Evolutionary conservation across 2,113 vertebrate genomes (phyloP), one percentile per base, ranked within the genome.

Genomic region (Oenanthe melanoleuca): DNA sequence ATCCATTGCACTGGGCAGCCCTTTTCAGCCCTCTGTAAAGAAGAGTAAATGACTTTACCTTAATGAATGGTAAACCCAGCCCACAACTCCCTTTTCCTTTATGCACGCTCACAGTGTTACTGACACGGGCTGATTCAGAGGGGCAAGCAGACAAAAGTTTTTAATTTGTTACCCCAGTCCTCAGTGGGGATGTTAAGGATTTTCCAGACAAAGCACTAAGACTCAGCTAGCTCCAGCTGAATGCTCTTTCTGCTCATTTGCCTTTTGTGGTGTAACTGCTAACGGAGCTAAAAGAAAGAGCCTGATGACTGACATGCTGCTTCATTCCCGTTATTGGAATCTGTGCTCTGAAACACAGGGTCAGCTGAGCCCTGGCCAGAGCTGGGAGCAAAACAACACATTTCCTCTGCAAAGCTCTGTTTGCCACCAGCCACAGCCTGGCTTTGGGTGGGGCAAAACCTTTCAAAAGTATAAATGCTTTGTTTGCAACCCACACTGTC

Each of bases 201-300:
- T 93, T 96, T 70, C 71, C 37, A 80, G 67, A 66, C 88, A 83
- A 93, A 93, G 77, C 74, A 29, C 37, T 57, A 60, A 87, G 85
- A 57, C 55, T 82, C 66, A 34, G 61, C 79, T 72, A 72, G 73
- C 53, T 56, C 63, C 67, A 73, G 75, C 66, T 85, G 90, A 95
- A 81, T 93, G 78, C 49, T 84, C 83, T 79, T 71, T 84, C 78
- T 93, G 53, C 60, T 94, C 40, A 33, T 91, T 92, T 53, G 49
- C 88, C 67, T 77, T 94, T 90, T 93, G 85, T 94, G 79, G 13
- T 84, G 61, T 37, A 82, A 65, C 55, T 77, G 85, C 96, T 88
- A 80, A 82, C 3, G 0, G 57, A 40, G 89, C 84, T 80, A 49
- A 92, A 89, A 96, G 64, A 87, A 78, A 89, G 88, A 67, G 45